Evolutionary conservation across 2,113 vertebrate species (phyloP).

Genomic region (Meles meles): DNA sequence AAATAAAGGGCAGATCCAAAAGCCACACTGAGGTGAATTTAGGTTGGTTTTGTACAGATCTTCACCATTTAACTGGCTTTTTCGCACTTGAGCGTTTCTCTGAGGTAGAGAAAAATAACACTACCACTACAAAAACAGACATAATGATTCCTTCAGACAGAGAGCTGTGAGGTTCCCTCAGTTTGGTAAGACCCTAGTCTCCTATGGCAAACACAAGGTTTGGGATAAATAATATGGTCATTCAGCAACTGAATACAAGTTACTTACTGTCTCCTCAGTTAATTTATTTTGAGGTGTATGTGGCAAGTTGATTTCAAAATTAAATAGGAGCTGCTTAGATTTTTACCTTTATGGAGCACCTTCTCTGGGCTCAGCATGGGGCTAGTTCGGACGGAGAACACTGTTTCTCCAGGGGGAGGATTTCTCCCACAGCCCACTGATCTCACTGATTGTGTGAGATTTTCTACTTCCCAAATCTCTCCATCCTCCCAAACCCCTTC

Average conservation of each 20-base stretch:
- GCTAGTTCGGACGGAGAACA: neutral
- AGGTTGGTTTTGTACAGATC: constrained; percentile 4
- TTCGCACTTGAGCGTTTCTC: constrained; percentile 46
- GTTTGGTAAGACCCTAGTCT: neutral
- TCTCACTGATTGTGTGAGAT: neutral
- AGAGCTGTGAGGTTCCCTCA: neutral
- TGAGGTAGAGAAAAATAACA: constrained; percentile 37
- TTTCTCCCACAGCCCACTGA: neutral
- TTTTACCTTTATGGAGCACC: neutral
- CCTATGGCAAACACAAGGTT: neutral
- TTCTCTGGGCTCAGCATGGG: neutral
- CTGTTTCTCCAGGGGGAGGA: neutral
- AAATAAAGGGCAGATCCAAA: constrained; percentile 22
- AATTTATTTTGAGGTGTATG: neutral
- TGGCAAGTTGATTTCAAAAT: constrained; percentile 1
- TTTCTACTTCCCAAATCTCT: neutral
- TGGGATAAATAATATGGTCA: neutral
- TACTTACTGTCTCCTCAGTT: neutral
- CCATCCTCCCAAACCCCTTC: neutral
- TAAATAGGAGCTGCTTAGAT: neutral
- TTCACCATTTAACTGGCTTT: neutral
- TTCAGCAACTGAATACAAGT: neutral
- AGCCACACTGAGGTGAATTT: neutral
- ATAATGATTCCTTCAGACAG: constrained; percentile 12
- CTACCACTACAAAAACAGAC: neutral